Evolutionary conservation across 2,113 vertebrate genomes (phyloP).

Genomic region (Craseonycteris thonglongyai): DNA sequence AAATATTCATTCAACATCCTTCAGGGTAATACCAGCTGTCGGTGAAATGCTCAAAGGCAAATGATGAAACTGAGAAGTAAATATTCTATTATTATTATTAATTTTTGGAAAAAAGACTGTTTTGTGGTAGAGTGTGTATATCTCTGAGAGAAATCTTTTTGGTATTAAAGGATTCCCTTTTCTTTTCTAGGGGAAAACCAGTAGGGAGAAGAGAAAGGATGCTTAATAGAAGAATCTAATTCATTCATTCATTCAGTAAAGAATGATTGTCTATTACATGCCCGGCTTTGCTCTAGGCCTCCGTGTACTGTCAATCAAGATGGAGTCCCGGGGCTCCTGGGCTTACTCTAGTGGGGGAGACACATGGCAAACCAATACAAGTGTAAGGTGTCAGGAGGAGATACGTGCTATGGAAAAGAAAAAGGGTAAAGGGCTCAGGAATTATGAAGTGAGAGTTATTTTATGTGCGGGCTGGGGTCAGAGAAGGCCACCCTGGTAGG

Average conservation of each 20-base stretch:
- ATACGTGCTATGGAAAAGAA: neutral
- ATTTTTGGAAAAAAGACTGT: neutral
- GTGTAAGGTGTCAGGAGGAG: neutral
- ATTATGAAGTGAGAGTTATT: neutral
- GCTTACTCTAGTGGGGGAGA: neutral
- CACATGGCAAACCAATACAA: neutral
- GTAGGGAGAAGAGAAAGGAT: neutral
- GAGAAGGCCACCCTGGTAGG: neutral
- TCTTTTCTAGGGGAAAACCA: neutral
- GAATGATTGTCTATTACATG: neutral
- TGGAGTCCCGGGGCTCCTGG: neutral
- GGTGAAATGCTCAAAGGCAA: neutral
- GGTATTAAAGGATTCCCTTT: neutral
- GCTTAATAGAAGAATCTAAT: neutral
- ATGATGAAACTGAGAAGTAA: neutral
- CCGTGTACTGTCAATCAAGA: fast-evolving
- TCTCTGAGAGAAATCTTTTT: neutral
- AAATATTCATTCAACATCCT: neutral
- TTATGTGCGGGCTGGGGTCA: too few species aligned
- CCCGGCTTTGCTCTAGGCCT: neutral
- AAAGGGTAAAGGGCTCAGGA: neutral
- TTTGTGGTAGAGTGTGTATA: neutral
- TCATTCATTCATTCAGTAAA: neutral
- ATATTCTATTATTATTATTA: neutral
- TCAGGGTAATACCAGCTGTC: neutral